phyloP scores from a whole-genome alignment of 2,888 invertebrate genomes.

The Trachelus iudaicus region DNA sequence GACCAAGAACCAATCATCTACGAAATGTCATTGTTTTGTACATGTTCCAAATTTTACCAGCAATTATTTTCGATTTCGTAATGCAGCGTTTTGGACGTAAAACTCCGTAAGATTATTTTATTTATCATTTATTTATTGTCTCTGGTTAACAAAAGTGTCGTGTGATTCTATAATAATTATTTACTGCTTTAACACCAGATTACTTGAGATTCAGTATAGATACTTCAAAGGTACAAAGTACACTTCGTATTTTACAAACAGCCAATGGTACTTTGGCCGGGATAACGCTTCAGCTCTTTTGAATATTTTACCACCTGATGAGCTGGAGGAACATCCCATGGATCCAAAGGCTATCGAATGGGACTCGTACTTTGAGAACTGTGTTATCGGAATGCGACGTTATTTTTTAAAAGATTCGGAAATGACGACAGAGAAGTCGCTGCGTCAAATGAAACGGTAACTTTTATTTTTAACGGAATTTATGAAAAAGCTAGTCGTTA shows the following conservation, averaged over 20 bases:
- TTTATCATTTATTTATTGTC: background rate
- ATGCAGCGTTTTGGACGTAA: slow-evolving; percentile 4
- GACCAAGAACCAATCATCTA: slow-evolving; percentile 56
- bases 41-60: slow-evolving; percentile 45
- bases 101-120: slow-evolving; percentile 1
- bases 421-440: slow-evolving; percentile 30
- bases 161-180: background rate
- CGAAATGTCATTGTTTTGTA: slow-evolving; percentile 57
- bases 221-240: slow-evolving; percentile 66
- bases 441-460: slow-evolving; percentile 34
- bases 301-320: slow-evolving; percentile 48
- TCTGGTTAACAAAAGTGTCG: background rate
- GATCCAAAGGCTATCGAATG: slow-evolving; percentile 67
- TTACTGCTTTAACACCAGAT: slow-evolving; percentile 47
- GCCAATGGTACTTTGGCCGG: slow-evolving; percentile 66
- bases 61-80: slow-evolving; percentile 31
- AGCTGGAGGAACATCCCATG: slow-evolving; percentile 64
- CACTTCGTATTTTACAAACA: slow-evolving; percentile 68
- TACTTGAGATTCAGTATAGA: slow-evolving; percentile 67
- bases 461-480: background rate
- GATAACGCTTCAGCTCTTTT: slow-evolving; percentile 54
- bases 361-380: slow-evolving; percentile 67
- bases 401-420: slow-evolving; percentile 68
- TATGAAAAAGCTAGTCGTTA: background rate
- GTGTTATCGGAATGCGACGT: slow-evolving; percentile 67